These are phyloP conservation scores for Onthophagus taurus DNA, from an alignment of 1,140 invertebrate genomes.

Conservation along the genomic window DNA sequence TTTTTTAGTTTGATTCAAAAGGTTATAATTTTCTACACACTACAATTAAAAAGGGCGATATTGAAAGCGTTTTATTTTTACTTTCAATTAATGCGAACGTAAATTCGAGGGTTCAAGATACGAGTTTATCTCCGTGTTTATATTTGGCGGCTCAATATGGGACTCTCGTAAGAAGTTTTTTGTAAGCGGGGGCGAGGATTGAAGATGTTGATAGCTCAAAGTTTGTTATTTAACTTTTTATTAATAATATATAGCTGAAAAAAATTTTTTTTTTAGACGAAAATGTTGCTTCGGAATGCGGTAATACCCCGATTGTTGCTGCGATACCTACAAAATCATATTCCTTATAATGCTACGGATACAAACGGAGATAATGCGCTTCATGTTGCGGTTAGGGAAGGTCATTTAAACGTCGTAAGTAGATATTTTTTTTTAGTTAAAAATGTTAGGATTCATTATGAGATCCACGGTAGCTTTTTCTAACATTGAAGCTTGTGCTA, in stretches of 20 bases:
- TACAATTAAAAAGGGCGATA: conserved; percentile 84
- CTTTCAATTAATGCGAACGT: conserved; percentile 87
- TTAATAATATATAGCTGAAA: background rate
- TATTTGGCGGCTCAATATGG: conserved; percentile 75
- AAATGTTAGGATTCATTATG: too few species aligned
- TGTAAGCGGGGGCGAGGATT: conserved; percentile 64
- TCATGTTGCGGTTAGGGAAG: conserved; percentile 79
- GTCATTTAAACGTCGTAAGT: conserved; percentile 64
- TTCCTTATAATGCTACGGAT: conserved; percentile 77
- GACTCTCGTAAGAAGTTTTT: conserved; percentile 62
- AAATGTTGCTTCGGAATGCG: conserved; percentile 80
- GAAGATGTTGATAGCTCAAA: conserved; percentile 61
- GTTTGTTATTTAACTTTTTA: conserved; percentile 33
- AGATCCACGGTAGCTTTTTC: too few species aligned
- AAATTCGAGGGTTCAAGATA: conserved; percentile 84
- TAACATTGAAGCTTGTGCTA: too few species aligned
- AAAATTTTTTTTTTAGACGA: conserved; percentile 44
- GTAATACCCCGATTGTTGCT: conserved; percentile 65
- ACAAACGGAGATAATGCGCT: conserved; percentile 82
- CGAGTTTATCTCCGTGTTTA: conserved; percentile 73
- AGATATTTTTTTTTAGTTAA: too few species aligned
- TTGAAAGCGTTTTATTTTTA: conserved; percentile 91
- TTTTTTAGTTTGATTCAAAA: conserved; percentile 56
- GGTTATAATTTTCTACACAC: conserved; percentile 84
- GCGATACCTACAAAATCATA: conserved; percentile 67